Conservation (phyloP, 2,888 invertebrate genomes). For the Cheilosia vernalis region DNA sequence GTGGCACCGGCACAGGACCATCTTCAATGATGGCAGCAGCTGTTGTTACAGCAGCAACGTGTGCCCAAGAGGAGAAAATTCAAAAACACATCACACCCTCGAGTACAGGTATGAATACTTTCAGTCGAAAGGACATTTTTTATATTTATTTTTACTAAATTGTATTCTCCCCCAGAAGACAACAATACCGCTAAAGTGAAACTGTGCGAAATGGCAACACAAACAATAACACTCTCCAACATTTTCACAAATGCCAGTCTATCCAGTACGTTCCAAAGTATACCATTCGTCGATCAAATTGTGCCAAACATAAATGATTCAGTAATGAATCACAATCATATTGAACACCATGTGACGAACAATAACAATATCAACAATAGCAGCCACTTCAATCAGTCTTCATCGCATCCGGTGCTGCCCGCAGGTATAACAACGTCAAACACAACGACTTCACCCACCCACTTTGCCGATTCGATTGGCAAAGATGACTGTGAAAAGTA, state of each 20-base stretch:
- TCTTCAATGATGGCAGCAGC: conserved; percentile 89
- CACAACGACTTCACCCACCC: conserved; percentile 28
- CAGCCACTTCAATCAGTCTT: conserved; percentile 78
- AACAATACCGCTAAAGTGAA: conserved; percentile 79
- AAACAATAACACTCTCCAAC: conserved; percentile 82
- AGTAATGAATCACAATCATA: conserved; percentile 58
- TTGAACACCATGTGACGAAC: conserved; percentile 80
- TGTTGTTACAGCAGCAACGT: conserved; percentile 87
- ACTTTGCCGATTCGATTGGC: conserved; percentile 26
- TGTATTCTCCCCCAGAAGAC: conserved; percentile 25
- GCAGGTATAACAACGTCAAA: conserved; percentile 2
- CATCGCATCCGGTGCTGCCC: conserved; percentile 7
- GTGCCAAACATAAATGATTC: conserved; percentile 81
- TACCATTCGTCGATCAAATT: conserved; percentile 83
- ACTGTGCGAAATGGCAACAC: conserved; percentile 83
- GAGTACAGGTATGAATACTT: conserved; percentile 79
- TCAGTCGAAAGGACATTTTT: neutral
- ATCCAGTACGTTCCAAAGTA: conserved; percentile 79
- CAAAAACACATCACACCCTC: conserved; percentile 86
- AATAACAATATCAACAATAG: conserved; percentile 83
- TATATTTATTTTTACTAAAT: neutral
- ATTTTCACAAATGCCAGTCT: conserved; percentile 81
- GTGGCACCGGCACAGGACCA: conserved; percentile 86
- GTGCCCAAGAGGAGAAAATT: conserved; percentile 87
- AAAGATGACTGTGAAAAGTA: conserved; percentile 42